phyloP scores from a whole-genome alignment of 2,113 vertebrate species.

The Sapajus apella region DNA sequence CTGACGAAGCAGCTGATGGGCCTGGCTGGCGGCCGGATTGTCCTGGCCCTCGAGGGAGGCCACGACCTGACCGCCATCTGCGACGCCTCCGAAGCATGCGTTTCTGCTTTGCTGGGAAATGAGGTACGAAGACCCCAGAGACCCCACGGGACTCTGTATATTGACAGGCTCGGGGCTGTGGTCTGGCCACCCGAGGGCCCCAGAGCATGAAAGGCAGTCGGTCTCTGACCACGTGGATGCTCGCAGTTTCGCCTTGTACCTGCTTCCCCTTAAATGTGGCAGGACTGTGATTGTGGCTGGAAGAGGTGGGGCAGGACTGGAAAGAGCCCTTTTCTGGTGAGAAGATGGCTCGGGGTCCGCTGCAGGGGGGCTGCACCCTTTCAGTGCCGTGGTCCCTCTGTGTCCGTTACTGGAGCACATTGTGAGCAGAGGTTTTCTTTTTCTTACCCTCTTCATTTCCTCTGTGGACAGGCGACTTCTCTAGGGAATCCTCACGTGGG shows the following conservation, averaged over 20 bases:
- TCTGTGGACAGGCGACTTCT: accelerated
- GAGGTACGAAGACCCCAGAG: constrained; percentile 87
- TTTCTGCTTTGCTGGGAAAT: constrained; percentile 95
- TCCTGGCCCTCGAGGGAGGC: constrained; percentile 97
- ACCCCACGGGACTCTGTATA: accelerated
- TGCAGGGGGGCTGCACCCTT: accelerated
- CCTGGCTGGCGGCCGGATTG: constrained; percentile 93
- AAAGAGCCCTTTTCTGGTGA: not conserved
- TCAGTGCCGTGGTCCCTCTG: accelerated
- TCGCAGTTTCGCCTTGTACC: accelerated
- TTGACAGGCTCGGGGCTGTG: not conserved
- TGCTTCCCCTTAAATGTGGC: accelerated
- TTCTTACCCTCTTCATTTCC: accelerated
- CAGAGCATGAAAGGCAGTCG: not conserved
- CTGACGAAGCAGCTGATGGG: constrained; percentile 99
- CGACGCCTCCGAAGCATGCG: constrained; percentile 96
- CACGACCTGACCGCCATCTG: constrained; percentile 99
- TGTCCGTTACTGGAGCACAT: accelerated
- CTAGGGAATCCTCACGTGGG: not conserved
- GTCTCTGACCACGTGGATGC: not conserved
- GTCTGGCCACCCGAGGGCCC: not conserved
- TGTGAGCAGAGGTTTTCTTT: too few relatives aligned
- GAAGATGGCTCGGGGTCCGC: accelerated
- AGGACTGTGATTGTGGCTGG: accelerated
- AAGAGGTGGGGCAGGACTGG: accelerated